Conservation (phyloP, 2,113 vertebrate genomes). For the Natator depressus region DNA sequence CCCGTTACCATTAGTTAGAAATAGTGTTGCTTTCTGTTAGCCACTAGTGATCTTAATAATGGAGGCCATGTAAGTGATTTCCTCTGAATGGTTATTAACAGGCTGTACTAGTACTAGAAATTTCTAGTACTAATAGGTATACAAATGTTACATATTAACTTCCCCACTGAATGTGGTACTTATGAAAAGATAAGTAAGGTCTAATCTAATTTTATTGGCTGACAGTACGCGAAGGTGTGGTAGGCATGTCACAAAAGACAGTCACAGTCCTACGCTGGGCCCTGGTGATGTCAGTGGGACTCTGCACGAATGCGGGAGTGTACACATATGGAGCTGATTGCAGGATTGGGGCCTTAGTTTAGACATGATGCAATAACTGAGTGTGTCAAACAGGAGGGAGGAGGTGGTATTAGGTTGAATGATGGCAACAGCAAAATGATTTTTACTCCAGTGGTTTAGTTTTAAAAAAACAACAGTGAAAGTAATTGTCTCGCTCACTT, state of each 20-base stretch:
- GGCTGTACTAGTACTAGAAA: not conserved
- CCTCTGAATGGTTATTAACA: not conserved
- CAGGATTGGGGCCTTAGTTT: not conserved
- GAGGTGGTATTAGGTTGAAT: accelerated
- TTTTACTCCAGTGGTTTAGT: not conserved
- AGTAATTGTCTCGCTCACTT: not conserved
- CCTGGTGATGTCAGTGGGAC: not conserved
- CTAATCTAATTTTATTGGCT: not conserved
- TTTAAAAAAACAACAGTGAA: not conserved
- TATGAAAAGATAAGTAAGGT: not conserved
- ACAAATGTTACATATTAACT: not conserved
- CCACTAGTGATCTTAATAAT: not conserved
- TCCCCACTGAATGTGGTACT: not conserved
- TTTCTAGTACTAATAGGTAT: not conserved
- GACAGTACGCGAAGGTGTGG: not conserved
- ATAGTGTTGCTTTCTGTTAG: not conserved
- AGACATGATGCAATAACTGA: accelerated
- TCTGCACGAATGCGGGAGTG: not conserved
- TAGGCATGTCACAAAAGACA: not conserved
- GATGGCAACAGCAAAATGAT: not conserved
- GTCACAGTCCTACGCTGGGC: not conserved
- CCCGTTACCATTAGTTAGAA: not conserved
- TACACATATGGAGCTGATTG: not conserved
- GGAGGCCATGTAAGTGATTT: not conserved
- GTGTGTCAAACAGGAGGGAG: not conserved